Evolutionary conservation across 2,113 vertebrate species (phyloP), one percentile per base, ranked within the genome.

Genomic region (Noturus placidus): DNA sequence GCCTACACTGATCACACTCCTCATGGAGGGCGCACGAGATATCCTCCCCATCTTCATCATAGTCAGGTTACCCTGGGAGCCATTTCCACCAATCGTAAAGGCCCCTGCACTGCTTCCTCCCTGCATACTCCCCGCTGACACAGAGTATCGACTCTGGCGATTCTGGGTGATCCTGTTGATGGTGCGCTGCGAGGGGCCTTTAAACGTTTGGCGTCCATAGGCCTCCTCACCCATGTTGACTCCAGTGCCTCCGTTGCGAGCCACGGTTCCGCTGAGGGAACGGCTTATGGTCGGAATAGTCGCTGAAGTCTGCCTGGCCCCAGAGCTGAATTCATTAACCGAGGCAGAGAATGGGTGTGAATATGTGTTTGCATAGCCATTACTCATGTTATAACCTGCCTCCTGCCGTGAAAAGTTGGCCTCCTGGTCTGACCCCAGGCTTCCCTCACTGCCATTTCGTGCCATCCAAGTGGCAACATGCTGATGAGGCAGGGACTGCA

Each of bases 121-220:
- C 2, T 89, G 92, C 35, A 11, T n/a, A 61, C 83, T 90, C 11
- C 90, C 87, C 5, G 85, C 93, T 0, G 94, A 92, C 78, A 88
- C 0, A 11, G 95, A 95, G 90, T 92, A 87, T 0, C 97, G 94
- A 38, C 95, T 42, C 19, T 81, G 83, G 33, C 88, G 89, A 5
- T 95, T 61, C 88, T 97, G 96, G 93, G 95, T 94, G 92, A 95
- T 95, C 90, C 97, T 95, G 93, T 89, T 98, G 56, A 99, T 96
- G 5, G 97, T 98, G 91, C 98, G 95, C 94, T 96, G 95, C 80
- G 97, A 96, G 0, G 98, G 98, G 0, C 97, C 97, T 0, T 97
- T 97, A 93, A 95, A 94, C 27, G 93, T 91, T 91, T 84, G 93
- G 6, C 95, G 96, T 0, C 93, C 87, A 0, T 91, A 92, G 82